Base-by-base conservation (phyloP, 1,140 invertebrate genomes). In the Grapholita molesta region DNA sequence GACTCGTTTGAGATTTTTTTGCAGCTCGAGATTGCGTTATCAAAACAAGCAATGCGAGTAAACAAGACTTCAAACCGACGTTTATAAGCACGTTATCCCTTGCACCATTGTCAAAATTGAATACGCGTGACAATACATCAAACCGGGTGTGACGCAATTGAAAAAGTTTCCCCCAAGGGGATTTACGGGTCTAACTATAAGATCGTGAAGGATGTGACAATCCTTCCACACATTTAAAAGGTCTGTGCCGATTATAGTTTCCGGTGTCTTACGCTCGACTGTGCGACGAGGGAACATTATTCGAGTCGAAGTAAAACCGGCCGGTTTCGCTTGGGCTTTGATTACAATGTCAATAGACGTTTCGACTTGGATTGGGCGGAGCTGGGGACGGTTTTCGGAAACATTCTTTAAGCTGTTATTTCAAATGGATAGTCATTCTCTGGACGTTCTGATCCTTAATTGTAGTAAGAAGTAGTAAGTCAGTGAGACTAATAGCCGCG, bases 181-280 rank as follows among this genome's bases (percentile, higher is more conserved):
- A 28, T 57, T 64, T 70, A 28, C 24, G 32, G 66, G 21, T 55
- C 12, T 53, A 65, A 25, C 24, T 68, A 52, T 69, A 55, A 35
- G 33, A 66, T 67, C 33, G 23, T 52, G 35, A 81, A 79, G 68
- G 70, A 78, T 77, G 72, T 72, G 73, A 75, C 75, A 71, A 77
- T 71, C 65, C 71, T 21, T 53, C 55, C 28, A 61, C 55, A 67
- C 67, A 70, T 77, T 82, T 80, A 74, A 80, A 76, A 79, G 76
- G 55, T 71, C 76, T 76, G 71, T 79, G 74, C 82, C 76, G 77
- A 85, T 87, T 82, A 86, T 79, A 83, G 82, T 84, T 84, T 85
- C 83, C 83, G 78, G 82, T 79, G 74, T 78, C 55, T 83, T 78
- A 77, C 81, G 73, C 55, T 70, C 73, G 69, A 82, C 83, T 85